Conservation (phyloP, 2,113 vertebrate genomes). For the Gavia stellata region DNA sequence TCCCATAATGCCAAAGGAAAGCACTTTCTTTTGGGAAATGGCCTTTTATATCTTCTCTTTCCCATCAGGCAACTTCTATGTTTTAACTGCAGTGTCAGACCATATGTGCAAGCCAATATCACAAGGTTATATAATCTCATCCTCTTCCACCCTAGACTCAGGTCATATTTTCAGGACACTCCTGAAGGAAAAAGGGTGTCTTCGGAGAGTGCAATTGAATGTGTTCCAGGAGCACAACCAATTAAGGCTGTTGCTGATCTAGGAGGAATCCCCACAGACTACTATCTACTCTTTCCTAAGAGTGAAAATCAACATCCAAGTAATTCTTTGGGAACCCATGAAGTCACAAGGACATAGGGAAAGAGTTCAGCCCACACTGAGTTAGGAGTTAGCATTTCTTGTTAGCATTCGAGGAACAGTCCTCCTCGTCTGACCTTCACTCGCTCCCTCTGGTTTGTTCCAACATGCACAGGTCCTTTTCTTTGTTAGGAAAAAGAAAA, state of each 20-base stretch:
- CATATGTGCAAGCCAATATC: not conserved
- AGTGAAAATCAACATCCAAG: not conserved
- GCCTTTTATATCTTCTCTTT: not conserved
- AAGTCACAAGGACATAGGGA: not conserved
- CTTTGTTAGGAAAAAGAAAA: not conserved
- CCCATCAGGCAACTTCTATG: not conserved
- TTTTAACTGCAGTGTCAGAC: not conserved
- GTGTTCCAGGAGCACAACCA: not conserved
- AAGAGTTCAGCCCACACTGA: not conserved
- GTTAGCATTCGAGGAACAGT: not conserved
- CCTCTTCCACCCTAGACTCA: not conserved
- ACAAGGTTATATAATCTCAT: not conserved
- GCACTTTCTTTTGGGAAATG: not conserved
- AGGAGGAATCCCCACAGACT: not conserved
- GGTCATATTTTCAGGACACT: not conserved
- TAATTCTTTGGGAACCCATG: not conserved
- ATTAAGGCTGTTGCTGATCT: not conserved
- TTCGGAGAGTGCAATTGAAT: not conserved
- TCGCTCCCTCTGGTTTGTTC: not conserved
- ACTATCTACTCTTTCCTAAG: not conserved
- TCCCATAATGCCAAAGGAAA: not conserved
- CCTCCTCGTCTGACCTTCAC: not conserved
- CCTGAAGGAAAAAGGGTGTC: not conserved
- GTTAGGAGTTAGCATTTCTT: not conserved
- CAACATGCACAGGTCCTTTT: not conserved